These are phyloP conservation scores for Sebastes itinus DNA, from an alignment of 2,797 vertebrate genomes.

Conservation along the genomic window DNA sequence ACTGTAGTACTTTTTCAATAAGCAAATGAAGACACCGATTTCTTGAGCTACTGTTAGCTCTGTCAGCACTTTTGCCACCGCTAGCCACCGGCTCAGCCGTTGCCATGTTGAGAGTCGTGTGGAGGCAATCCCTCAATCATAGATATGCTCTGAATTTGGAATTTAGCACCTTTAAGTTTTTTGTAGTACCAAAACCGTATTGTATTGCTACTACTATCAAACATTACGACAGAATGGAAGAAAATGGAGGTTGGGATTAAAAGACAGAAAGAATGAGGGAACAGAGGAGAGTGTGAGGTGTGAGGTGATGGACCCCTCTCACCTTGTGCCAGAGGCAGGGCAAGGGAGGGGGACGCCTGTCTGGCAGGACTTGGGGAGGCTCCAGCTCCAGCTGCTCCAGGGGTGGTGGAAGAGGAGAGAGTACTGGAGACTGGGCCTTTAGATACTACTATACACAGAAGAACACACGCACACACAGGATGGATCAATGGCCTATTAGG, in stretches of 20 bases:
- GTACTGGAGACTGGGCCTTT: slow-evolving; percentile 84
- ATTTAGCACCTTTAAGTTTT: neutral
- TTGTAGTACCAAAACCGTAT: neutral
- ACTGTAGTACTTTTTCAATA: neutral
- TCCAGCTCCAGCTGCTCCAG: slow-evolving; percentile 64
- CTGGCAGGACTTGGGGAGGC: slow-evolving; percentile 62
- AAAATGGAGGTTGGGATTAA: neutral
- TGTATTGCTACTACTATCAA: neutral
- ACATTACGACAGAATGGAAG: neutral
- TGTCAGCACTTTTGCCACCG: too few relatives aligned
- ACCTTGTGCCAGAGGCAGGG: slow-evolving; percentile 79
- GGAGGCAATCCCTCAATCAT: too few relatives aligned
- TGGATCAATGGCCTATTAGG: slow-evolving; percentile 50
- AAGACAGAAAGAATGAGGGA: neutral
- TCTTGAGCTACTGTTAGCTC: too few relatives aligned
- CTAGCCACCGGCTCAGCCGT: too few relatives aligned
- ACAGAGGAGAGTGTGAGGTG: neutral
- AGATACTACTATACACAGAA: slow-evolving; percentile 78
- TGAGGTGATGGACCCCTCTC: slow-evolving; percentile 53
- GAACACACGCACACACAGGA: slow-evolving; percentile 27
- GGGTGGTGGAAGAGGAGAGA: slow-evolving; percentile 50
- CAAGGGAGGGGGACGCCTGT: slow-evolving; percentile 71
- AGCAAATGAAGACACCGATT: too few relatives aligned
- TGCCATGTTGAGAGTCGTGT: too few relatives aligned
- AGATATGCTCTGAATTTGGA: neutral